Evolutionary conservation across 1,140 invertebrate genomes (phyloP), one percentile per base, ranked within the genome.

Genomic region (Caenorhabditis remanei): DNA sequence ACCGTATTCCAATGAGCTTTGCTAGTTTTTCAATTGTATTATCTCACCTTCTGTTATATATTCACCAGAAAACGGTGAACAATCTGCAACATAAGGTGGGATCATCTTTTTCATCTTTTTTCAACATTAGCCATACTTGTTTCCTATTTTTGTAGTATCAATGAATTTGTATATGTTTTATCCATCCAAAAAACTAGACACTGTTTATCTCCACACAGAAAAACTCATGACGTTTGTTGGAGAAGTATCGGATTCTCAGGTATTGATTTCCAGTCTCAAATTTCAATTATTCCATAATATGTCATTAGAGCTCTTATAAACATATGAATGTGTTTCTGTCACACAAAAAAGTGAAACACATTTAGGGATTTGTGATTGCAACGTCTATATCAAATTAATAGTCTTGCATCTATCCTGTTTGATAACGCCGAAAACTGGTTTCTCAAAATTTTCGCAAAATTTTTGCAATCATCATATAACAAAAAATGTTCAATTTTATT

Each of bases 41-140:
- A 19, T 71, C 71, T 40, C 71, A 79, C n/a, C 53, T 79, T 79
- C 46, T 79, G 71, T 50, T 50, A 32, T 32, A 32, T n/a, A 79
- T 79, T 79, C 71, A 79, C 71, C 71, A 53, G 43, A 21, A 79
- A 53, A 11, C 16, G 71, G 71, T 79, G 71, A 79, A 79, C 71
- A 40, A 50, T 50, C 11, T 19, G 46, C 50, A 79, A 50, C 43
- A 50, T 19, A 79, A 2, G 24, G 46, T 79, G 46, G 46, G 46
- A 79, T 79, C 6, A 19, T 14, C 7, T 79, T 13, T 48, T 79
- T 11, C 24, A 21, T 7, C 0, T 41, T 65, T 53, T 50, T 50
- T 79, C 24, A 19, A 24, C 40, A 9, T 67, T 40, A 4, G 8
- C 1, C 21, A 19, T 50, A 14, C 9, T 79, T 24, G 8, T 79